These are phyloP conservation scores for Eulithis prunata DNA, from an alignment of 2,888 invertebrate species.

Conservation along the genomic window DNA sequence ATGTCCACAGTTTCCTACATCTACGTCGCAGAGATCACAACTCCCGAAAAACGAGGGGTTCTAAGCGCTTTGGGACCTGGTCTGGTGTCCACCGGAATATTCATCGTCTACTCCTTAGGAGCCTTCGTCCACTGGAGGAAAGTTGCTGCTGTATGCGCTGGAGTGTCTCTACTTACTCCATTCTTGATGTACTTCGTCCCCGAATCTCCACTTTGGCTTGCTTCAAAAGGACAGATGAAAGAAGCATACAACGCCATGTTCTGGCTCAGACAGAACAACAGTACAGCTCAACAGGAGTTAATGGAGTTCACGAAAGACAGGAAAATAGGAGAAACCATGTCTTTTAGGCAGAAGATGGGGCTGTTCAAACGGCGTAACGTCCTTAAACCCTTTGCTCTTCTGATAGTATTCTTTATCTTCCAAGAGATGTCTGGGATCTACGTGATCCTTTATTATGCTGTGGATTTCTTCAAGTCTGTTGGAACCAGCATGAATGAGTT, in stretches of 20 bases:
- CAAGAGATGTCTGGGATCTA: conserved; percentile 91
- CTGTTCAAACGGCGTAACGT: conserved; percentile 82
- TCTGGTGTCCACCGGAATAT: conserved; percentile 88
- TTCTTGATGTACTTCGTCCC: conserved; percentile 86
- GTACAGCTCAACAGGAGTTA: conserved; percentile 86
- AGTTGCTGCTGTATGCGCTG: conserved; percentile 86
- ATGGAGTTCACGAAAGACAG: conserved; percentile 83
- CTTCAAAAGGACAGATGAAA: conserved; percentile 84
- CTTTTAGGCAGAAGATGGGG: conserved; percentile 68
- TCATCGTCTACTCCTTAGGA: conserved; percentile 88
- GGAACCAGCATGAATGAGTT: conserved; percentile 87
- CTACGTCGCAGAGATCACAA: conserved; percentile 88
- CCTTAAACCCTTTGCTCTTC: conserved; percentile 87
- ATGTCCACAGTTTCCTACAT: conserved; percentile 88
- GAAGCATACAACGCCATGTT: conserved; percentile 86
- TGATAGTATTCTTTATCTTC: conserved; percentile 87
- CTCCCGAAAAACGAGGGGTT: conserved; percentile 87
- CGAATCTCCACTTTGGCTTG: conserved; percentile 88
- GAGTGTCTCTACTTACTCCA: conserved; percentile 82
- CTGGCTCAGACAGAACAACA: conserved; percentile 87
- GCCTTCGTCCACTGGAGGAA: conserved; percentile 87
- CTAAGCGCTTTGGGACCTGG: conserved; percentile 89
- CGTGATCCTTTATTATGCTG: conserved; percentile 89
- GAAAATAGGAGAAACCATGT: conserved; percentile 66
- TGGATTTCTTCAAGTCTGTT: conserved; percentile 88